Evolutionary conservation across 2,888 invertebrate genomes (phyloP).

Genomic region (Apamea epomidion): DNA sequence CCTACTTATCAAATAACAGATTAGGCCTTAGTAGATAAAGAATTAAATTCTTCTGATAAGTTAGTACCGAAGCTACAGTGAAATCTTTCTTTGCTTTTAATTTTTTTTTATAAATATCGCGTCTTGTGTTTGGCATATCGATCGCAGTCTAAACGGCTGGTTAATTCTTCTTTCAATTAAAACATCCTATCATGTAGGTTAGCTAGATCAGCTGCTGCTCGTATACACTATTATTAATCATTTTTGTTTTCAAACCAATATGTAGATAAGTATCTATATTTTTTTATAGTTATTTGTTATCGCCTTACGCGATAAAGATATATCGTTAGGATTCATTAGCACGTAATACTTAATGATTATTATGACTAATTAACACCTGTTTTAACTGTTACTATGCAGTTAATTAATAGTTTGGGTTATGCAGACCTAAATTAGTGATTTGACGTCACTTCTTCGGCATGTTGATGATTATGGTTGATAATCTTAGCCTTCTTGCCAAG

Average conservation of each 20-base stretch:
- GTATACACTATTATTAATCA: background rate
- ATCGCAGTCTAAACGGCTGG: background rate
- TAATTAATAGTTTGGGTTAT: background rate
- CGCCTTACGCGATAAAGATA: conserved; percentile 25
- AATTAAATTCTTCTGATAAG: conserved; percentile 4
- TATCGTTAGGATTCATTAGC: conserved; percentile 26
- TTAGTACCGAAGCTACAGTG: background rate
- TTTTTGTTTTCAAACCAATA: background rate
- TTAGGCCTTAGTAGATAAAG: conserved; percentile 2
- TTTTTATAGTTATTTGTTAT: conserved; percentile 11
- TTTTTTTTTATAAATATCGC: background rate
- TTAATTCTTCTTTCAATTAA: background rate
- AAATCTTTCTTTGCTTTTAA: background rate
- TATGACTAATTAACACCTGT: conserved; percentile 36
- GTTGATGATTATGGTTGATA: background rate
- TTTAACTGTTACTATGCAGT: conserved; percentile 13
- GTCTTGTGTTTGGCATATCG: background rate
- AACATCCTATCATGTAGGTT: no score
- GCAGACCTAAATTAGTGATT: background rate
- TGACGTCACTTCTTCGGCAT: background rate
- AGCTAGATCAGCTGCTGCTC: background rate
- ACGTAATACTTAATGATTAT: conserved; percentile 17
- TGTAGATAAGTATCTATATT: background rate
- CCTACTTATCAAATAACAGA: background rate
- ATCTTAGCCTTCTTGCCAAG: background rate